phyloP scores from a whole-genome alignment of 2,797 vertebrate genomes.

The Lithobates sylvaticus region DNA sequence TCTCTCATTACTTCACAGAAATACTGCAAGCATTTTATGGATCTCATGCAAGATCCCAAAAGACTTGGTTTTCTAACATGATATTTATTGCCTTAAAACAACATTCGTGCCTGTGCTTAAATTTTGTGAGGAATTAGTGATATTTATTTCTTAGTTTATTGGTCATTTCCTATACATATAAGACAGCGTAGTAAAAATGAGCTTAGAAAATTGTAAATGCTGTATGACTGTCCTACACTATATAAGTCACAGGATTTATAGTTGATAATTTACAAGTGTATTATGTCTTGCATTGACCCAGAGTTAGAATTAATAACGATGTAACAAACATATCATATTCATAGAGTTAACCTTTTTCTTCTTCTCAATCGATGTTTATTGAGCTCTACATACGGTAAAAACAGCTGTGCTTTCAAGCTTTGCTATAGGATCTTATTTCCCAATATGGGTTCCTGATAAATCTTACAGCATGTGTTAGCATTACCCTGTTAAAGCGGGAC shows the following conservation, averaged over 20 bases:
- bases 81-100: no score
- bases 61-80: no score
- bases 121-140: no score
- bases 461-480: not conserved
- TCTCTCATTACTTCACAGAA: not conserved
- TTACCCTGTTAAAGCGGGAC: no score
- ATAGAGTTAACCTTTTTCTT: not conserved
- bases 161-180: no score
- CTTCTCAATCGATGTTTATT: slow-evolving; percentile 2
- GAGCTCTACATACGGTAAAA: not conserved
- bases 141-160: no score
- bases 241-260: not conserved
- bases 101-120: no score
- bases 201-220: no score
- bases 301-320: not conserved
- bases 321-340: not conserved
- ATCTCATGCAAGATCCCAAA: no score
- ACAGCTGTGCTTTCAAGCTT: not conserved
- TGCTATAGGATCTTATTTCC: not conserved
- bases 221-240: no score
- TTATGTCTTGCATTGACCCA: not conserved
- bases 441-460: not conserved
- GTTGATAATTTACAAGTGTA: not conserved
- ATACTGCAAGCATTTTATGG: no score
- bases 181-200: no score